A percentile compares a stretch with the other conserved stretches of the same genome.
Evolutionary conservation across 2,888 invertebrate species (phyloP).

Genomic region (Cephus runcator): DNA sequence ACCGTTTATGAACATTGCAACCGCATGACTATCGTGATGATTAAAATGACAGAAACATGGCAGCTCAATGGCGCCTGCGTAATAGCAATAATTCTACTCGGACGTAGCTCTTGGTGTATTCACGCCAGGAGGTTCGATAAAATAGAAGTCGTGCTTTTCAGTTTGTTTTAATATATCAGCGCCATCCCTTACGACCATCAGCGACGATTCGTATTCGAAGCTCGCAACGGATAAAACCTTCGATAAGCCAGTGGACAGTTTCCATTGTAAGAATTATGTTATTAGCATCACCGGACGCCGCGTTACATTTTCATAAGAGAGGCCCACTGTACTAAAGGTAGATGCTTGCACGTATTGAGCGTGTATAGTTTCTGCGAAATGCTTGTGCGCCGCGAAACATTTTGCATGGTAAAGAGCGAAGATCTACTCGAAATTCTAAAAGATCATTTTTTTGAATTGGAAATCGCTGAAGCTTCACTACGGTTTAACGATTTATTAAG

Average conservation of each 20-base stretch:
- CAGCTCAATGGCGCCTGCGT: not conserved
- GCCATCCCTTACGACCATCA: too few species aligned
- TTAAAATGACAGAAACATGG: not conserved
- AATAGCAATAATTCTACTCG: not conserved
- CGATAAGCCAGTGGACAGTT: constrained; percentile 22
- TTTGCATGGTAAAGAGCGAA: too few species aligned
- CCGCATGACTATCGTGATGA: not conserved
- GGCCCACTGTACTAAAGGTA: not conserved
- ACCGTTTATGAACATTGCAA: not conserved
- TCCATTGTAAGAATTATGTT: constrained; percentile 20
- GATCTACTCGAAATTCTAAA: too few species aligned
- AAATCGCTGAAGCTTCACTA: too few species aligned
- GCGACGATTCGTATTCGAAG: too few species aligned
- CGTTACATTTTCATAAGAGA: constrained; percentile 21
- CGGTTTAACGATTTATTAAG: too few species aligned
- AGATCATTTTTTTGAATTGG: too few species aligned
- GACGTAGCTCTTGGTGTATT: not conserved
- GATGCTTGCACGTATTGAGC: constrained; percentile 4
- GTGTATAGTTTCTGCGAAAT: not conserved
- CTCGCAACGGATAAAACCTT: not conserved
- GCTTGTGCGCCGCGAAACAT: not conserved
- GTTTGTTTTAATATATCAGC: too few species aligned
- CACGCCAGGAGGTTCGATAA: too few species aligned
- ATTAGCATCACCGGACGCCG: constrained; percentile 23
- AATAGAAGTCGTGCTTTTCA: too few species aligned